These are phyloP conservation scores for Pristiophorus japonicus DNA, from an alignment of 2,113 vertebrate genomes.

Conservation along the genomic window DNA sequence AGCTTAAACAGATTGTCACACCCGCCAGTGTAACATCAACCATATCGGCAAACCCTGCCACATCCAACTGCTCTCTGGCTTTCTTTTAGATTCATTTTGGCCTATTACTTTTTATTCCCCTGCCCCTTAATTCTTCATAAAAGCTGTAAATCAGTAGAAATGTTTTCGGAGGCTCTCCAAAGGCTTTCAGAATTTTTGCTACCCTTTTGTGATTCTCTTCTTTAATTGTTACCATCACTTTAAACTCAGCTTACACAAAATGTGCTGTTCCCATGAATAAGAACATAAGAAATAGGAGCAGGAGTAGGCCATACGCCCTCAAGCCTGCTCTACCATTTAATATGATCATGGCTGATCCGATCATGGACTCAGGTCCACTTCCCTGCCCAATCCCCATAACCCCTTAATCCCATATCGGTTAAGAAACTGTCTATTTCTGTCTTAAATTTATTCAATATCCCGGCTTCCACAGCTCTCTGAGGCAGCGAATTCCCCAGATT, in stretches of 20 bases:
- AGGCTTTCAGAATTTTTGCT: background rate
- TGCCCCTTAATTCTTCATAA: background rate
- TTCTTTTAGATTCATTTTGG: background rate
- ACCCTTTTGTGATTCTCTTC: background rate
- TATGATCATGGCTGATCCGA: too few relatives aligned
- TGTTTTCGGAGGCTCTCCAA: background rate
- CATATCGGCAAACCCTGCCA: background rate
- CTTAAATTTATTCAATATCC: too few relatives aligned
- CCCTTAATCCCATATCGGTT: too few relatives aligned
- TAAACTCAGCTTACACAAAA: background rate
- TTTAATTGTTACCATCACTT: background rate
- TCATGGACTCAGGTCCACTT: too few relatives aligned
- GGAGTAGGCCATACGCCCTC: too few relatives aligned
- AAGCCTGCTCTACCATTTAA: too few relatives aligned
- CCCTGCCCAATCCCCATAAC: too few relatives aligned
- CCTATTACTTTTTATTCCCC: background rate
- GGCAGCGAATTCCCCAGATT: too few relatives aligned
- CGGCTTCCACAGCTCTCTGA: too few relatives aligned
- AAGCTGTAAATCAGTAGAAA: background rate
- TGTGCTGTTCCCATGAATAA: background rate
- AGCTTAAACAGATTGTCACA: background rate
- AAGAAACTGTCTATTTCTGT: too few relatives aligned
- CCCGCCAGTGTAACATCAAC: background rate
- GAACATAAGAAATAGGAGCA: too few relatives aligned
- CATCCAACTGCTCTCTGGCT: background rate